Conservation (phyloP, 2,888 invertebrate species). For the Caenorhabditis afra region DNA sequence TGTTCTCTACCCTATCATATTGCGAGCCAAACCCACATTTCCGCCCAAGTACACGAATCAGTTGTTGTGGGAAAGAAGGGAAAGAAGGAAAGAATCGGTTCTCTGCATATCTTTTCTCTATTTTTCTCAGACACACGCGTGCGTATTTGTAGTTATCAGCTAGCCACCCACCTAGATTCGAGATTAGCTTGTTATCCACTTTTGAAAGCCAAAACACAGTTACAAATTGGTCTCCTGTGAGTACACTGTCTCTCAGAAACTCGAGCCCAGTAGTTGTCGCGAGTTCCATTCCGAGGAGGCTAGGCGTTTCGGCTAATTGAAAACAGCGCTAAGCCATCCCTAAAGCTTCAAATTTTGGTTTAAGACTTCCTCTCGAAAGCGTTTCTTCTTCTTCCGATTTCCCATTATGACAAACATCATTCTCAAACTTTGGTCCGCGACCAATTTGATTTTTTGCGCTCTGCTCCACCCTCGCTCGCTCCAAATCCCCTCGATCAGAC, state of each 20-base stretch:
- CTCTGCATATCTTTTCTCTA: constrained; percentile 15
- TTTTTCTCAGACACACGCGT: constrained; percentile 33
- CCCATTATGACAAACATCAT: no score
- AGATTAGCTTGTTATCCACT: constrained; percentile 51
- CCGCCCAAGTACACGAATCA: constrained; percentile 33
- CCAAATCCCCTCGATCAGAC: constrained; percentile 27
- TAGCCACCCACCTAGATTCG: constrained; percentile 49
- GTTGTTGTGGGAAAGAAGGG: constrained; percentile 4
- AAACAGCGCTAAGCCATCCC: no score
- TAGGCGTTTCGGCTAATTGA: no score
- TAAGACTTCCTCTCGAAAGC: no score
- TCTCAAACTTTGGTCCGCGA: not conserved
- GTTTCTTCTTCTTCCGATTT: no score
- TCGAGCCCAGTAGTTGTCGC: no score
- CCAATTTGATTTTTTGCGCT: not conserved
- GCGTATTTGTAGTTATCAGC: constrained; percentile 42
- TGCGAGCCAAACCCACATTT: constrained; percentile 4
- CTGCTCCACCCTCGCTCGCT: constrained; percentile 12
- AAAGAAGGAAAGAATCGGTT: constrained; percentile 13
- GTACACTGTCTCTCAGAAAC: constrained; percentile 7
- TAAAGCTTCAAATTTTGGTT: no score
- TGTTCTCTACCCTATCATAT: constrained; percentile 4
- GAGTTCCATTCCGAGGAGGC: no score
- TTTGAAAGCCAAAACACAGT: constrained; percentile 47
- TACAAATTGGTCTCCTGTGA: constrained; percentile 17